Evolutionary conservation across 2,797 vertebrate species (phyloP).

Genomic region (Sebastes dallii): DNA sequence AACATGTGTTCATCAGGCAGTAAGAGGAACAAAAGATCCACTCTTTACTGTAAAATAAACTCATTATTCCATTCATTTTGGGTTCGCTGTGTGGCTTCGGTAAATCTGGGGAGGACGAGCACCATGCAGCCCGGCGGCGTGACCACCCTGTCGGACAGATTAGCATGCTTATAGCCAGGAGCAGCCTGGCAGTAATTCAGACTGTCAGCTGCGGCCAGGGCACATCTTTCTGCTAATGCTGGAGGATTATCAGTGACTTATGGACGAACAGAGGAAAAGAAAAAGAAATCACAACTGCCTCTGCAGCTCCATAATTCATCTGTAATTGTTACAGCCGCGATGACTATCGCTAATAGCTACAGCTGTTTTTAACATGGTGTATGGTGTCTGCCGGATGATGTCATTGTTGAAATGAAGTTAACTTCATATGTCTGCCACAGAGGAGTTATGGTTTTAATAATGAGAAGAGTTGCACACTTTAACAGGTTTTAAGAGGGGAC

Average conservation of each 20-base stretch:
- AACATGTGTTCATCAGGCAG: background rate
- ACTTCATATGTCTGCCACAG: constrained; percentile 8
- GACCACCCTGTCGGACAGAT: constrained; percentile 63
- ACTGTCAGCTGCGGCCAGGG: constrained; percentile 30
- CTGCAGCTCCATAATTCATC: constrained; percentile 38
- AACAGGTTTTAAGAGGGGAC: constrained; percentile 13
- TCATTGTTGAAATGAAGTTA: constrained; percentile 41
- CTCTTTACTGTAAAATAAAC: constrained; percentile 6
- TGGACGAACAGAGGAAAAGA: constrained; percentile 8
- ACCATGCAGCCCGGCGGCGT: background rate
- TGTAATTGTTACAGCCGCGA: constrained; percentile 34
- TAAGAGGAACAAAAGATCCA: background rate
- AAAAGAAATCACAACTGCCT: constrained; percentile 13
- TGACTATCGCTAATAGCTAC: constrained; percentile 47
- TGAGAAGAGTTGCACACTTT: constrained; percentile 10
- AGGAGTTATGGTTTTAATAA: constrained; percentile 33
- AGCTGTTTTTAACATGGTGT: constrained; percentile 61
- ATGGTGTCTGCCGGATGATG: constrained; percentile 49
- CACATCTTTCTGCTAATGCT: constrained; percentile 34
- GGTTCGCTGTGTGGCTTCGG: constrained; percentile 5
- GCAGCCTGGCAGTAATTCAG: constrained; percentile 47
- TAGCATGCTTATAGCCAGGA: constrained; percentile 23
- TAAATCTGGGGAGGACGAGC: constrained; percentile 6
- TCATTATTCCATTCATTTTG: background rate
- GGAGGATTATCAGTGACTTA: constrained; percentile 53